Percentiles rank a stretch among this genome's conserved stretches.
Evolutionary conservation across 2,113 vertebrate genomes (phyloP).

Genomic region (Laterallus jamaicensis): DNA sequence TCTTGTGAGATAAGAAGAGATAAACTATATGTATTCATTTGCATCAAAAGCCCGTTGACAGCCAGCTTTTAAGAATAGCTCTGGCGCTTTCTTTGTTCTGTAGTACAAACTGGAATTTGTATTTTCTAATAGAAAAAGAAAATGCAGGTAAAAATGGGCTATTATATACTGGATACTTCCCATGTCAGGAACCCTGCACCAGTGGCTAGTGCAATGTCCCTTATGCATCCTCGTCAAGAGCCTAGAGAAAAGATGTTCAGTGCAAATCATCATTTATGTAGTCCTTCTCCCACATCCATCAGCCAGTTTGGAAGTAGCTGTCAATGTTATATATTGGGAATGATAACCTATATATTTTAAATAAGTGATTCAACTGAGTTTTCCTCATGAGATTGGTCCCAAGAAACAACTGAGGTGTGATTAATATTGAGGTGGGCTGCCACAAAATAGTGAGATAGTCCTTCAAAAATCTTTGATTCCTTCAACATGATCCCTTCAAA

Average conservation of each 20-base stretch:
- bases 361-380: neutral
- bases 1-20: constrained; percentile 38
- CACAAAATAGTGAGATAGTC: neutral
- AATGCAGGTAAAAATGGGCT: neutral
- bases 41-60: constrained; percentile 35
- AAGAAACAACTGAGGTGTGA: neutral
- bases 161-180: neutral
- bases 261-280: neutral
- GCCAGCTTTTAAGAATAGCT: constrained; percentile 17
- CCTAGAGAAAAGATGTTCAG: neutral
- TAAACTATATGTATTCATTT: constrained; percentile 48
- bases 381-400: neutral
- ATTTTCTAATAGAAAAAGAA: constrained; percentile 9
- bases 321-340: neutral
- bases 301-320: neutral
- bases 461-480: neutral
- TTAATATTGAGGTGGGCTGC: neutral
- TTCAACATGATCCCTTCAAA: neutral
- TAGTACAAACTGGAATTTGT: neutral
- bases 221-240: neutral
- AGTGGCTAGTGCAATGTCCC: neutral
- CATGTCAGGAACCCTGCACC: neutral
- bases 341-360: neutral
- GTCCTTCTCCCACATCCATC: neutral
- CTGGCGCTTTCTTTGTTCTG: neutral